A percentile compares a stretch with the other conserved stretches of the same genome.
These are phyloP conservation scores for Noctua janthina DNA, from an alignment of 2,888 invertebrate genomes.

Conservation along the genomic window DNA sequence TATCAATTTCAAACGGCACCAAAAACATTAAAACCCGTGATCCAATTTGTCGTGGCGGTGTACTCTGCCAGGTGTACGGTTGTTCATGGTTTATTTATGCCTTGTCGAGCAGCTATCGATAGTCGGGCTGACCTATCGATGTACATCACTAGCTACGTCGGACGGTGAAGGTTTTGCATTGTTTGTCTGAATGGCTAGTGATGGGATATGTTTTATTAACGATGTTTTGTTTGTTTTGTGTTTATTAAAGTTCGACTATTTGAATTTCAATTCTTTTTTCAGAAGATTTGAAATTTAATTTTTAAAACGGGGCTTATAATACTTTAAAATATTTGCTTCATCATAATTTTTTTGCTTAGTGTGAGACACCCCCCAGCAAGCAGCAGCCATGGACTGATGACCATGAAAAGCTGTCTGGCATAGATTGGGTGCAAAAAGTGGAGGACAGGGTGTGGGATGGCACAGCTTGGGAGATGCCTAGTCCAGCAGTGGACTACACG, in stretches of 20 bases:
- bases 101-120: slow-evolving; percentile 63
- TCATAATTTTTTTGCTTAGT: too few relatives aligned
- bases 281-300: too few relatives aligned
- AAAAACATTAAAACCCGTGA: slow-evolving; percentile 26
- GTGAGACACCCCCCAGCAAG: too few relatives aligned
- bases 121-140: slow-evolving; percentile 62
- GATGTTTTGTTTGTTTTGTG: slow-evolving; percentile 20
- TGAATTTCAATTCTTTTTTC: neutral
- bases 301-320: neutral
- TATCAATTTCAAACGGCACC: slow-evolving; percentile 37
- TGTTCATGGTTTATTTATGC: slow-evolving; percentile 70
- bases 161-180: slow-evolving; percentile 47
- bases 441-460: neutral
- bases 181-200: slow-evolving; percentile 40
- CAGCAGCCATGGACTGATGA: neutral
- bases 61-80: slow-evolving; percentile 66
- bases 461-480: neutral
- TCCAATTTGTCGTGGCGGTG: slow-evolving; percentile 60
- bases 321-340: neutral
- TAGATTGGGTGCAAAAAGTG: neutral
- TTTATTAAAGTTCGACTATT: neutral
- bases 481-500: neutral
- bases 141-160: slow-evolving; percentile 58
- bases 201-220: slow-evolving; percentile 45
- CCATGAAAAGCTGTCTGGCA: neutral